Percentiles rank a stretch among this genome's conserved stretches.
These are phyloP conservation scores for Nomada hirtipes DNA, from an alignment of 2,888 invertebrate species.

Conservation along the genomic window DNA sequence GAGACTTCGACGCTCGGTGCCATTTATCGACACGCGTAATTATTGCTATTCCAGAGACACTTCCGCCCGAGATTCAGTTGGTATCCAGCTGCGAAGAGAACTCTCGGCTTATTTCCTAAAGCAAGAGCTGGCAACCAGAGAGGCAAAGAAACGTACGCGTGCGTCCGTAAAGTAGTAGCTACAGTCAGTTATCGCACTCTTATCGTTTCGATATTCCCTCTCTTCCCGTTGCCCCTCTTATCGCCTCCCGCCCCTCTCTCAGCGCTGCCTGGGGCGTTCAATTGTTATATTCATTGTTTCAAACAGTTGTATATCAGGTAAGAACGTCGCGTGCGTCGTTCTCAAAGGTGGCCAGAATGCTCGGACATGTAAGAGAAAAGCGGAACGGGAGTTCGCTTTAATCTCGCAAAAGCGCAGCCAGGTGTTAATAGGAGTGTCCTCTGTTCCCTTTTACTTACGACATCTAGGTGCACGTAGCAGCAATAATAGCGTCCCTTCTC, in stretches of 20 bases:
- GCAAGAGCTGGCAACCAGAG: not conserved
- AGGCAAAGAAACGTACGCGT: slow-evolving; percentile 15
- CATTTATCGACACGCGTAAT: slow-evolving; percentile 49
- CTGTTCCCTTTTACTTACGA: slow-evolving; percentile 10
- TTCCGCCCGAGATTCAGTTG: not conserved
- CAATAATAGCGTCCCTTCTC: slow-evolving; percentile 13
- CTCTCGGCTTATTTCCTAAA: slow-evolving; percentile 11
- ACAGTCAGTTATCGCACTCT: slow-evolving; percentile 64
- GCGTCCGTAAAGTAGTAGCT: slow-evolving; percentile 43
- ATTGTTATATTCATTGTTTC: not conserved
- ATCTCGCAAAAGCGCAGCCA: not conserved
- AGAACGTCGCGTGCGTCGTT: too few relatives aligned
- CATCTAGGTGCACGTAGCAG: not conserved
- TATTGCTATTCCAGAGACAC: too few relatives aligned
- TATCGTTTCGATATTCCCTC: slow-evolving; percentile 64
- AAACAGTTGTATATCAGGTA: not conserved
- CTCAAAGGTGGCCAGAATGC: too few relatives aligned
- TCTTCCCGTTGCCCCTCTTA: slow-evolving; percentile 8
- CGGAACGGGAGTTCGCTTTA: not conserved
- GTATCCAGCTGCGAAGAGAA: not conserved
- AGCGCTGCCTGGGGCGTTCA: not conserved
- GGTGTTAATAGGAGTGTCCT: too few relatives aligned
- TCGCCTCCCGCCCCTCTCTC: not conserved
- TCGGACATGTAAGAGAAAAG: not conserved
- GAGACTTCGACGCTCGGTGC: slow-evolving; percentile 74